These are phyloP conservation scores for Strix uralensis DNA, from an alignment of 2,113 vertebrate species.

Conservation along the genomic window DNA sequence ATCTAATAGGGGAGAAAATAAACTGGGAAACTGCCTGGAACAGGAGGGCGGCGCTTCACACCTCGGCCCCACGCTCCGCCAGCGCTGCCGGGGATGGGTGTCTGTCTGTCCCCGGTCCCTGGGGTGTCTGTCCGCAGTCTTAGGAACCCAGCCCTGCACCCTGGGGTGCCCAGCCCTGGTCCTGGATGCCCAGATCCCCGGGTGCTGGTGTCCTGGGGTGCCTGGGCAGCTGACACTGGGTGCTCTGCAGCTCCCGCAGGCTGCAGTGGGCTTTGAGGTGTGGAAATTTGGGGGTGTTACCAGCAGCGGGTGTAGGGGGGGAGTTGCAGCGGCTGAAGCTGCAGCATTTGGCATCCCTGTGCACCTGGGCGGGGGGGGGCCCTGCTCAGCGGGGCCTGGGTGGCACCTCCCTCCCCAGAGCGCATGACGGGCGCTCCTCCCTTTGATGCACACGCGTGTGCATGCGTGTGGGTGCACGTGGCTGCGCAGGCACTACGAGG, in stretches of 20 bases:
- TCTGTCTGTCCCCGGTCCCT: not conserved
- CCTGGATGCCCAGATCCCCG: not conserved
- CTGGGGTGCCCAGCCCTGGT: too few relatives aligned
- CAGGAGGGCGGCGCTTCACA: not conserved
- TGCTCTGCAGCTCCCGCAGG: not conserved
- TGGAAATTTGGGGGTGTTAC: not conserved
- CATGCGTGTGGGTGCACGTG: too few relatives aligned
- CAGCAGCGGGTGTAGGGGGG: not conserved
- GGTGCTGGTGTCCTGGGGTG: too few relatives aligned
- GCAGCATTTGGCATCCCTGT: fast-evolving
- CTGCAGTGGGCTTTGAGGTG: not conserved
- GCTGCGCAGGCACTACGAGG: not conserved
- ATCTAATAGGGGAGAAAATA: constrained; percentile 47
- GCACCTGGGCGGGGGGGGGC: fast-evolving
- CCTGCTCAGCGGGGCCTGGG: not conserved
- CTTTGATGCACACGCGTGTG: not conserved
- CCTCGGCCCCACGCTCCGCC: not conserved
- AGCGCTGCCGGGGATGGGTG: not conserved
- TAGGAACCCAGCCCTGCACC: too few relatives aligned
- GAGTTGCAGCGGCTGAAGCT: not conserved
- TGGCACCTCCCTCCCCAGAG: not conserved
- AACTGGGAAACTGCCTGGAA: constrained; percentile 49
- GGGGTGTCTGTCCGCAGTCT: not conserved
- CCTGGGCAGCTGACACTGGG: fast-evolving
- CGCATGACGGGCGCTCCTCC: fast-evolving